Conservation (phyloP, 2,888 invertebrate species). For the Mesorhabditis sp. region DNA sequence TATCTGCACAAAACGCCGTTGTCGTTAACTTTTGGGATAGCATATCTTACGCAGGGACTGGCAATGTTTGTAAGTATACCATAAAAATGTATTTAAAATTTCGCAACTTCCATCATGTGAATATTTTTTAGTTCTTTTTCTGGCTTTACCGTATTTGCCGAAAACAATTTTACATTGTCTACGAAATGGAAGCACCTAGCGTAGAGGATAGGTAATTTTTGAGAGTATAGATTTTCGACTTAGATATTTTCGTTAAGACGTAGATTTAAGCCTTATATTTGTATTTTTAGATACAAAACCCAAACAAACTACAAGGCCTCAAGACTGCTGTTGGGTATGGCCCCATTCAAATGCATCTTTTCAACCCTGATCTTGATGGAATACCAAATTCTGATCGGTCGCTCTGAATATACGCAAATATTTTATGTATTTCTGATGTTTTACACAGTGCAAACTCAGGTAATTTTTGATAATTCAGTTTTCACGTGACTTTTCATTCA, state of each 20-base stretch:
- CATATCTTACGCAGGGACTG: too few relatives aligned
- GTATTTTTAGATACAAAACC: background rate
- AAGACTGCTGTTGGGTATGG: background rate
- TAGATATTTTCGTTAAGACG: background rate
- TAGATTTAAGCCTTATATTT: background rate
- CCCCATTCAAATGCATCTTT: background rate
- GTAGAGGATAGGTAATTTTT: background rate
- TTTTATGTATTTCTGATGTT: background rate
- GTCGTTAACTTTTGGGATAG: too few relatives aligned
- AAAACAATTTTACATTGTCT: too few relatives aligned
- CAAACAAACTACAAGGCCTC: background rate
- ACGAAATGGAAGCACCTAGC: too few relatives aligned
- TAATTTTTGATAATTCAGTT: background rate
- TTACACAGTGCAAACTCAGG: too few relatives aligned
- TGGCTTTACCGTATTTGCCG: too few relatives aligned
- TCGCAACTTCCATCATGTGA: too few relatives aligned
- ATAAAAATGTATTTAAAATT: too few relatives aligned
- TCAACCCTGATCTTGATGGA: background rate
- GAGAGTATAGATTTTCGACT: background rate
- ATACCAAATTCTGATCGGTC: background rate
- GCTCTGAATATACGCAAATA: background rate
- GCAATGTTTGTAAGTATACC: too few relatives aligned
- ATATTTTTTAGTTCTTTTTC: too few relatives aligned
- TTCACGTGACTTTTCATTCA: background rate
- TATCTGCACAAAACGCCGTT: too few relatives aligned